A percentile compares a stretch with the other conserved stretches of the same genome.
Evolutionary conservation across 2,797 vertebrate genomes (phyloP).

Genomic region (Phylloscopus collybita): DNA sequence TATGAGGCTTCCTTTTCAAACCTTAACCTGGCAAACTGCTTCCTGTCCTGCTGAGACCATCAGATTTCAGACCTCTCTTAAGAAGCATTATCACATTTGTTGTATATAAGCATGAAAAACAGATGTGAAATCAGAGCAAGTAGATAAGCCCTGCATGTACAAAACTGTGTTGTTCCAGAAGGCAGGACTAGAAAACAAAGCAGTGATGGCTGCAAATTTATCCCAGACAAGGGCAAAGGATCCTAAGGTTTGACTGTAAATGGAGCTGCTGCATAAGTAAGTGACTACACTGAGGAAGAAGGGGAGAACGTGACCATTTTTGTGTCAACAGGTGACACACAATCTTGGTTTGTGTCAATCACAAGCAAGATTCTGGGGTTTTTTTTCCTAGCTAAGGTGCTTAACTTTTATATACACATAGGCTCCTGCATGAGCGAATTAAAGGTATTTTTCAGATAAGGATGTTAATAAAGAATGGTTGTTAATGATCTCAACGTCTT

Average conservation of each 20-base stretch:
- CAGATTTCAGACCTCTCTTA: background rate
- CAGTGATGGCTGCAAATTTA: background rate
- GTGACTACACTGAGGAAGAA: background rate
- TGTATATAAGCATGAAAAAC: background rate
- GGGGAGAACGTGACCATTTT: background rate
- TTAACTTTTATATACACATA: background rate
- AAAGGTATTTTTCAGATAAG: background rate
- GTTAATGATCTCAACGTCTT: background rate
- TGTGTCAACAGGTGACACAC: background rate
- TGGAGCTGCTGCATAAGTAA: background rate
- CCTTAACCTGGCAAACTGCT: background rate
- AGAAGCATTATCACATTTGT: background rate
- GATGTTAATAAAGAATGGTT: background rate
- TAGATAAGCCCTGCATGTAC: background rate
- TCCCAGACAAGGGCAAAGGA: background rate
- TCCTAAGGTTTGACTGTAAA: background rate
- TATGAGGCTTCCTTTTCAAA: background rate
- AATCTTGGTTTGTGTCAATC: no score
- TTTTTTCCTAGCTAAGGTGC: background rate
- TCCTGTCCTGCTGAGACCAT: background rate
- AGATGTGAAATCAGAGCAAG: background rate
- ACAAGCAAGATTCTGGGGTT: background rate
- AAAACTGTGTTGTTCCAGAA: background rate
- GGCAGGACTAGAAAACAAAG: background rate
- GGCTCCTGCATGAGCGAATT: background rate